These are phyloP conservation scores for Epirrita christyi DNA, from an alignment of 2,888 invertebrate species.

Conservation along the genomic window DNA sequence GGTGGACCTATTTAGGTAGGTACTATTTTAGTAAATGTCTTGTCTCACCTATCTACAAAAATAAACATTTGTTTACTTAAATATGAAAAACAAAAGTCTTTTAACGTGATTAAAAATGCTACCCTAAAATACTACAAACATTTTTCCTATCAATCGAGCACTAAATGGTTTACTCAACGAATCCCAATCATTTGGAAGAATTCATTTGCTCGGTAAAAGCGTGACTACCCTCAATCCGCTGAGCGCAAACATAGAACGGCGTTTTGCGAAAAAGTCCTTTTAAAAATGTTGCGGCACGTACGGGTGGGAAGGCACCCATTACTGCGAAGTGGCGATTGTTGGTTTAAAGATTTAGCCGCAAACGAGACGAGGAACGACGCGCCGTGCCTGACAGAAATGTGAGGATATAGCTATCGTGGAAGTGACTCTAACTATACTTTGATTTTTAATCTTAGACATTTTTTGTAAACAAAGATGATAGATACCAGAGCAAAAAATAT, in stretches of 20 bases:
- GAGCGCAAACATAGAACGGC: conserved; percentile 69
- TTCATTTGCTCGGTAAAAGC: conserved; percentile 79
- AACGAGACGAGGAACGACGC: conserved; percentile 47
- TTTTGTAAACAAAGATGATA: no score
- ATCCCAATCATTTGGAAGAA: conserved; percentile 73
- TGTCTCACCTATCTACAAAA: no score
- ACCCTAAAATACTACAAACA: conserved; percentile 36
- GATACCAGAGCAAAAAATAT: no score
- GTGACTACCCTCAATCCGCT: conserved; percentile 68
- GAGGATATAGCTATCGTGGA: conserved; percentile 13
- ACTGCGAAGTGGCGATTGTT: conserved; percentile 81
- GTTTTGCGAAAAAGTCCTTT: conserved; percentile 83
- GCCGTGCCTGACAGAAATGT: conserved; percentile 18
- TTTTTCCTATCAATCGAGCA: conserved; percentile 54
- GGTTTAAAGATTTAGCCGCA: conserved; percentile 78
- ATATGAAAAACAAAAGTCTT: conserved; percentile 20
- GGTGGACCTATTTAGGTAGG: no score
- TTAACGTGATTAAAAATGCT: neutral
- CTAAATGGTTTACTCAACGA: conserved; percentile 71
- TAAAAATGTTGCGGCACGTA: conserved; percentile 84
- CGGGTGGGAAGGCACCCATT: conserved; percentile 79
- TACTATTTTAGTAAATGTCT: no score
- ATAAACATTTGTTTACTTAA: neutral
- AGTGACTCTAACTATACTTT: conserved; percentile 18
- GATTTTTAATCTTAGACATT: no score